phyloP scores from a whole-genome alignment of 2,888 invertebrate species.

The Papilio protenor region DNA sequence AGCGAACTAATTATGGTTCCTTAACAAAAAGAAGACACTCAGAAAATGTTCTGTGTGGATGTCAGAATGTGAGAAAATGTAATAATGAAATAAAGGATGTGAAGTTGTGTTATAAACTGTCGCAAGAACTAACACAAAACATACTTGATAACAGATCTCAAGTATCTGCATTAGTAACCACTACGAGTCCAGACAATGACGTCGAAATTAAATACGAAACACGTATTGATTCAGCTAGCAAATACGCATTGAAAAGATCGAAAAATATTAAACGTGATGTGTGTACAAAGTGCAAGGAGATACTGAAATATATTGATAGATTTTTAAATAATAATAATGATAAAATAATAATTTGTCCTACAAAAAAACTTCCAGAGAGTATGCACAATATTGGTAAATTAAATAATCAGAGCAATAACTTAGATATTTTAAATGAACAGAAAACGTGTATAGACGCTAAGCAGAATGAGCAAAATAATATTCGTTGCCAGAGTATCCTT shows the following conservation, averaged over 20 bases:
- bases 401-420: constrained; percentile 2
- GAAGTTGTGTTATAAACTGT: background rate
- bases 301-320: constrained; percentile 4
- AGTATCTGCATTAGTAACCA: background rate
- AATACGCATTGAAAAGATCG: background rate
- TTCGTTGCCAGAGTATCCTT: background rate
- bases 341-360: background rate
- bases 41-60: background rate
- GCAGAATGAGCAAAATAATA: background rate
- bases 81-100: constrained; percentile 11
- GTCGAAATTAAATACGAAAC: background rate
- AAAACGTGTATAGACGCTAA: constrained; percentile 1
- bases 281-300: background rate
- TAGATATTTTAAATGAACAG: constrained; percentile 2
- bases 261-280: constrained; percentile 5
- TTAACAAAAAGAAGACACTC: background rate
- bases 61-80: constrained; percentile 5
- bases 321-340: constrained; percentile 17
- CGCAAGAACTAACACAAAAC: background rate
- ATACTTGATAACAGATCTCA: background rate
- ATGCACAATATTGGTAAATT: background rate
- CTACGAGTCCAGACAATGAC: background rate
- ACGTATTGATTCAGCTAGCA: constrained; percentile 6
- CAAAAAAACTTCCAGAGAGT: background rate
- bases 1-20: constrained; percentile 1